phyloP scores from a whole-genome alignment of 2,113 vertebrate species.

The Casuarius casuarius region DNA sequence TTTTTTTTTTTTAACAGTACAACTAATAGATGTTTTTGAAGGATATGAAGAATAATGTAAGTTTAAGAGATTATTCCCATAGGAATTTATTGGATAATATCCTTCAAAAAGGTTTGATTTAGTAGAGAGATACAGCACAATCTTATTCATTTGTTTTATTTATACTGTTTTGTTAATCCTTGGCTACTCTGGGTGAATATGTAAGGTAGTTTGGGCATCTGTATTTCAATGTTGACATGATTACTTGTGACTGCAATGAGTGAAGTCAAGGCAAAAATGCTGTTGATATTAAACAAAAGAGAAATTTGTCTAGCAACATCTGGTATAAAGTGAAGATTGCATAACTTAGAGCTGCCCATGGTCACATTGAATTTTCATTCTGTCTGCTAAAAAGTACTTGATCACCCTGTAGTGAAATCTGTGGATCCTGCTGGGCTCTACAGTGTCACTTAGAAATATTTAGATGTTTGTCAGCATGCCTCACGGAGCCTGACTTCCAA shows the following conservation, averaged over 20 bases:
- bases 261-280: constrained; percentile 1
- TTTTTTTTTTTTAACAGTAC: neutral
- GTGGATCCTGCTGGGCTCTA: neutral
- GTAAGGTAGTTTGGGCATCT: neutral
- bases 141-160: neutral
- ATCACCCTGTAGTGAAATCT: neutral
- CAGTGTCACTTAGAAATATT: neutral
- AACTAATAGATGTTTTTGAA: neutral
- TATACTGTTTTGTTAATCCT: neutral
- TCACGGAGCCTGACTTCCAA: neutral
- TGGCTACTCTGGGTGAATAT: neutral
- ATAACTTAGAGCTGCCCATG: neutral
- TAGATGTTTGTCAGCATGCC: neutral
- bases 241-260: constrained; percentile 9
- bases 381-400: neutral
- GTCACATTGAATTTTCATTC: constrained; percentile 10
- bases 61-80: neutral
- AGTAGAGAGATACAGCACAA: neutral
- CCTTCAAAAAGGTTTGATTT: neutral
- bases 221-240: constrained; percentile 13
- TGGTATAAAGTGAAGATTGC: constrained; percentile 9
- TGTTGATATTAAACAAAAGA: constrained; percentile 38
- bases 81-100: neutral
- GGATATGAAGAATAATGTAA: neutral
- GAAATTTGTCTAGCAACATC: constrained; percentile 29